These are phyloP conservation scores for Aviceda subcristata DNA, from an alignment of 2,113 vertebrate species.

Conservation along the genomic window DNA sequence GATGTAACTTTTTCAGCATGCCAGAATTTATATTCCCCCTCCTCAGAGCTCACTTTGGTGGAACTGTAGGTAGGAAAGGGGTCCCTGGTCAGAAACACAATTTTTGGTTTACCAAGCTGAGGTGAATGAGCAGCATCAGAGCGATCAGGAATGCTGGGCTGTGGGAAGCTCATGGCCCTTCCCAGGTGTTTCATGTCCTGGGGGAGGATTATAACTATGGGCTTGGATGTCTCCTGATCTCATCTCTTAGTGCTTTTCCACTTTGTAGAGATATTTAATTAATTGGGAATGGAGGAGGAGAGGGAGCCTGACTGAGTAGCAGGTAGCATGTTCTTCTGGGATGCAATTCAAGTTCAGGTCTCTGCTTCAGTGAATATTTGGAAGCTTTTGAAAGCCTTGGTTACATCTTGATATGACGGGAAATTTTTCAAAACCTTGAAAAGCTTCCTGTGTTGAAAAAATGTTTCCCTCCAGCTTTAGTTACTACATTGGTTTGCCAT, in stretches of 20 bases:
- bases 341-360: not conserved
- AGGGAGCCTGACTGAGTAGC: not conserved
- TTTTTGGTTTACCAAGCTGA: not conserved
- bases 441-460: constrained; percentile 10
- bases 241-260: not conserved
- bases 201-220: not conserved
- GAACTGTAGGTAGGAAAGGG: not conserved
- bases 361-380: constrained; percentile 20
- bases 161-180: not conserved
- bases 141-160: not conserved
- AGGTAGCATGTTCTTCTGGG: not conserved
- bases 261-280: not conserved
- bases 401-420: constrained; percentile 2
- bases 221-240: not conserved
- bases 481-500: not conserved
- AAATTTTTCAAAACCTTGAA: constrained; percentile 24
- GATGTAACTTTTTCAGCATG: not conserved
- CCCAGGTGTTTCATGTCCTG: not conserved
- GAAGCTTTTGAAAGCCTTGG: constrained; percentile 26
- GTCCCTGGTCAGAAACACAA: not conserved
- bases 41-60: not conserved
- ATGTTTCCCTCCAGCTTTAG: not conserved
- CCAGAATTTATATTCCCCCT: not conserved
- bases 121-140: not conserved
- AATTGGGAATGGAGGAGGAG: not conserved